Evolutionary conservation across 2,113 vertebrate species (phyloP).

Genomic region (Alosa alosa): DNA sequence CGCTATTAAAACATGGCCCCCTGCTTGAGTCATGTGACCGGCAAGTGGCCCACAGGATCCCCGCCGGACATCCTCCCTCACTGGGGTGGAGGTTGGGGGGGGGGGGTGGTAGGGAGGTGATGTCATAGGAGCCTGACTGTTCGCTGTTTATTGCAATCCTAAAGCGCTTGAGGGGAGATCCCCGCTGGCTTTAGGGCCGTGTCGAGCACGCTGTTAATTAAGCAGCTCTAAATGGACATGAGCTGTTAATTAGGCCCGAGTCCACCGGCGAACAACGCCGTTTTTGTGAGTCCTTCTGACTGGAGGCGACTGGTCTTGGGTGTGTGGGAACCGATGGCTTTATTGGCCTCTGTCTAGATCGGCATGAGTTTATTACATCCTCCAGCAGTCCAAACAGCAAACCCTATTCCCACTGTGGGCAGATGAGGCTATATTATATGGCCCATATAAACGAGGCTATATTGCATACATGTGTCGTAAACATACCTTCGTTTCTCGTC

Average conservation of each 20-base stretch:
- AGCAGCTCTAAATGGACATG: constrained; percentile 35
- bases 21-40: neutral
- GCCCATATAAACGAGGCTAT: neutral
- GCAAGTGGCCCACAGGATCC: too few relatives aligned
- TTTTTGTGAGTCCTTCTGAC: constrained; percentile 44
- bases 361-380: neutral
- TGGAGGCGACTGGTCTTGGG: neutral
- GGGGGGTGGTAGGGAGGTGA: neutral
- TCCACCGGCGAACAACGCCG: constrained; percentile 41
- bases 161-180: constrained; percentile 31
- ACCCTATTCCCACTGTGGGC: neutral
- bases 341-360: constrained; percentile 26
- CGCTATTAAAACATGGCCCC: neutral
- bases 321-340: constrained; percentile 38
- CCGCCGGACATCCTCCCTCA: neutral
- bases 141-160: neutral
- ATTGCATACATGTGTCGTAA: neutral
- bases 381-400: neutral
- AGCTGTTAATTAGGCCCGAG: constrained; percentile 49
- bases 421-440: neutral
- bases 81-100: too few relatives aligned
- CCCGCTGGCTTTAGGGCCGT: constrained; percentile 64
- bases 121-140: neutral
- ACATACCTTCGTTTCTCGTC: constrained; percentile 93
- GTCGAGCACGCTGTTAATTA: constrained; percentile 59